Evolutionary conservation across 37 sponge, comb jelly and placozoan genomes (phyloP), one percentile per base, ranked within the genome.

Genomic region (Amphimedon queenslandica): DNA sequence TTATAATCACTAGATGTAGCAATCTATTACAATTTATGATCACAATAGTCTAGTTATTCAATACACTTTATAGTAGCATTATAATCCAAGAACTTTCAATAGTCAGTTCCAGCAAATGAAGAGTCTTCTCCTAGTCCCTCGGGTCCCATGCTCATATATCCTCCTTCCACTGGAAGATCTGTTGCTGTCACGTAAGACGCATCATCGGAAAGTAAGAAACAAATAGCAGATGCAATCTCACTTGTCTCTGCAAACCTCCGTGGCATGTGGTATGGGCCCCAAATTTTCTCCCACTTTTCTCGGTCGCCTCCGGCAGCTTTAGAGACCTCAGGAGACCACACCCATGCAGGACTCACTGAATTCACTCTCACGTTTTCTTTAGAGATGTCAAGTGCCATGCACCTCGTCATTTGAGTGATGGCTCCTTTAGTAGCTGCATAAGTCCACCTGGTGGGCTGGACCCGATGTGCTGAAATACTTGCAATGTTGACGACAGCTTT

Each of bases 211-310:
- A 91, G 87, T 32, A 91, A 53, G 64, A 91, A 91, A 55, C 79
- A 74, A 10, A 86, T 79, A 6, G 78, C 87, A 65, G 78, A 41
- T 33, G 92, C 92, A 21, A 91, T 53, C 71, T 91, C 92, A 4
- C 64, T 70, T 3, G 80, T 66, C 35, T 93, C 89, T 4, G 69
- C 55, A 8, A 93, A 51, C 30, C 89, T 64, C 8, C 86, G 63
- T 21, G 70, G 66, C 94, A 93, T 93, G 63, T 93, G 94, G 64
- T 78, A 85, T 1, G 75, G 78, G 16, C 94, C 94, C 94, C 94
- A 93, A 5, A 85, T 51, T 0, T 82, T 82, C 56, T 88, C 94
- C 86, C 87, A 93, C 69, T 88, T 88, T 39, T 61, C 86, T 38
- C 94, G 38, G 32, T 78, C 87, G 20, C 87, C 87, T 31, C 61